These are phyloP conservation scores for Shargacucullia verbasci DNA, from an alignment of 2,888 invertebrate species.

Conservation along the genomic window DNA sequence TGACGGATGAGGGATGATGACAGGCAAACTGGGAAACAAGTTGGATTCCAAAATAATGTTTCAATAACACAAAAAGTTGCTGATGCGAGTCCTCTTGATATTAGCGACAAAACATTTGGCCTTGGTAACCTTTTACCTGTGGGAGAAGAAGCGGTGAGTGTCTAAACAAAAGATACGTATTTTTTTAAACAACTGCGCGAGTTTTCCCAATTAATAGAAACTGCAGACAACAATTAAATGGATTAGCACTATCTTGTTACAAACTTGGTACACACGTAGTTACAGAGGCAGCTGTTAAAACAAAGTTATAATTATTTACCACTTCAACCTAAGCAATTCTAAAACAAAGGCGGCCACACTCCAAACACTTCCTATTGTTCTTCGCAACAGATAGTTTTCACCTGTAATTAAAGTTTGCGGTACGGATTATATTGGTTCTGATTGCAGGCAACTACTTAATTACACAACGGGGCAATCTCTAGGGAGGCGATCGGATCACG, in stretches of 20 bases:
- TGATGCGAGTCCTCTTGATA: too few relatives aligned
- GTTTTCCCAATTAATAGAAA: slow-evolving; percentile 52
- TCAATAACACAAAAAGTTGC: too few relatives aligned
- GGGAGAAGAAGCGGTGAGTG: too few relatives aligned
- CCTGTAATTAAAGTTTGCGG: slow-evolving; percentile 79
- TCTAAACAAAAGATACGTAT: too few relatives aligned
- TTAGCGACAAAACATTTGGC: too few relatives aligned
- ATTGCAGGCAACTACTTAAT: slow-evolving; percentile 80
- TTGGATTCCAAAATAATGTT: too few relatives aligned
- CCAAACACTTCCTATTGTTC: slow-evolving; percentile 59
- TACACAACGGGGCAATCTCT: slow-evolving; percentile 67
- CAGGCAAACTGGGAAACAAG: too few relatives aligned
- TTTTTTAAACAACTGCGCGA: slow-evolving; percentile 2
- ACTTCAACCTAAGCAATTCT: slow-evolving; percentile 53
- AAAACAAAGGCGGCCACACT: slow-evolving; percentile 52
- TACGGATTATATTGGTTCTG: slow-evolving; percentile 75
- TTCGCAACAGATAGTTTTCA: slow-evolving; percentile 64
- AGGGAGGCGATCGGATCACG: slow-evolving; percentile 67
- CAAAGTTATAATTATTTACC: slow-evolving; percentile 60
- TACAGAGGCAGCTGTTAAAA: slow-evolving; percentile 52
- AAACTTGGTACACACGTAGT: slow-evolving; percentile 49
- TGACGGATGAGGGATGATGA: too few relatives aligned
- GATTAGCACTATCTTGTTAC: slow-evolving; percentile 54
- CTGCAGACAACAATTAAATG: slow-evolving; percentile 54
- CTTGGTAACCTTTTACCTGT: too few relatives aligned